Evolutionary conservation across 2,888 invertebrate genomes (phyloP), one percentile per base, ranked within the genome.

Genomic region (Muscina levida): DNA sequence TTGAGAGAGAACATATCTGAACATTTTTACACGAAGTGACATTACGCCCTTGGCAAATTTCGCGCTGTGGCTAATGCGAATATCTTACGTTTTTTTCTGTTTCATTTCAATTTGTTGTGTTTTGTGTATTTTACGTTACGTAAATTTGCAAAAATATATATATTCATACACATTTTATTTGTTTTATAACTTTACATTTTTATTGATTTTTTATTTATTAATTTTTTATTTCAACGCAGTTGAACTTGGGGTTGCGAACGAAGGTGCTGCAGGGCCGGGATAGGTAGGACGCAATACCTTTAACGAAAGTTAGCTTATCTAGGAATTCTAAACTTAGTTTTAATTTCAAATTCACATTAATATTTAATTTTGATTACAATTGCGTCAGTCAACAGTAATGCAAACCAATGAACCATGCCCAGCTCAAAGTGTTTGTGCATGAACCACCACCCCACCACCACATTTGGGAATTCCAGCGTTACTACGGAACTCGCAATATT

Each of bases 21-120:
- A 77, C 51, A 62, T 74, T 74, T 80, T 65, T 22, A 44, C 70
- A 66, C 26, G 74, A 62, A 68, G 62, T 81, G 81, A 77, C 81
- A 81, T 59, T 77, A 59, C 72, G 77, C 74, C 81, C 81, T 81
- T 81, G 81, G 77, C 81, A 77, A 59, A 77, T 68, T 67, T 77
- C 72, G 56, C 22, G 3, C 31, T 31, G 3, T 71, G 44, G 15
- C 57, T 37, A 39, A 59, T 15, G 39, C 17, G 42, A 62, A 39
- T 42, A 17, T 62, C 37, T 59, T 13, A 22, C 42, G 42, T 62
- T 62, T 62, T 62, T 42, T 62, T 62, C 62, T 39, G 4, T 51
- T 57, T 57, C 57, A 37, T 19, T 31, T 4, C 57, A 37, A 26
- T 17, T 3, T 17, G 56, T 67, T 72, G 74, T 42, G 46, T 46